These are phyloP conservation scores for Venustaconcha ellipsiformis DNA, from an alignment of 1,140 invertebrate genomes.

Conservation along the genomic window DNA sequence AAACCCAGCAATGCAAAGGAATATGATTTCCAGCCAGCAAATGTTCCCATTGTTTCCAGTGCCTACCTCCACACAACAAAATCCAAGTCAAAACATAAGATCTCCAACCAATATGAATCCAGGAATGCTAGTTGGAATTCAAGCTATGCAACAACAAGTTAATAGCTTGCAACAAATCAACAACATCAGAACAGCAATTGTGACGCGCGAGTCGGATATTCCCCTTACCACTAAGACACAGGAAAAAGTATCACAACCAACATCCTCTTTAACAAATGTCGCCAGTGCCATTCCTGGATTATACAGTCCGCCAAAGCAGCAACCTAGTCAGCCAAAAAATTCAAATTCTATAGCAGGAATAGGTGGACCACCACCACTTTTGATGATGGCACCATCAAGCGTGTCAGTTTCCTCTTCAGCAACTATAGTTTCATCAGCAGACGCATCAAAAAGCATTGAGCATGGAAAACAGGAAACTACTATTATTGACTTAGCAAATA, in stretches of 20 bases:
- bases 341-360: not conserved
- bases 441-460: not conserved
- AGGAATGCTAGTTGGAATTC: not conserved
- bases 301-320: not conserved
- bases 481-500: not conserved
- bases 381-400: conserved; percentile 6
- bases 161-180: conserved; percentile 1
- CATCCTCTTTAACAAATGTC: not conserved
- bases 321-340: conserved; percentile 1
- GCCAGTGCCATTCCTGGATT: not conserved
- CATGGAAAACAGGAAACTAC: not conserved
- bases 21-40: too few species aligned
- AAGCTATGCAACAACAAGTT: not conserved
- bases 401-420: too few species aligned
- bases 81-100: too few species aligned
- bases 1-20: not conserved
- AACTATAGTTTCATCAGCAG: not conserved
- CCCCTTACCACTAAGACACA: not conserved
- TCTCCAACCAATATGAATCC: too few species aligned
- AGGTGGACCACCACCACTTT: conserved; percentile 6
- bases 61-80: too few species aligned
- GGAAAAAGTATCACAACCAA: not conserved
- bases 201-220: not conserved
- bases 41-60: too few species aligned
- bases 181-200: not conserved